These are phyloP conservation scores for Odocoileus virginianus DNA, from an alignment of 2,113 vertebrate species.

Conservation along the genomic window DNA sequence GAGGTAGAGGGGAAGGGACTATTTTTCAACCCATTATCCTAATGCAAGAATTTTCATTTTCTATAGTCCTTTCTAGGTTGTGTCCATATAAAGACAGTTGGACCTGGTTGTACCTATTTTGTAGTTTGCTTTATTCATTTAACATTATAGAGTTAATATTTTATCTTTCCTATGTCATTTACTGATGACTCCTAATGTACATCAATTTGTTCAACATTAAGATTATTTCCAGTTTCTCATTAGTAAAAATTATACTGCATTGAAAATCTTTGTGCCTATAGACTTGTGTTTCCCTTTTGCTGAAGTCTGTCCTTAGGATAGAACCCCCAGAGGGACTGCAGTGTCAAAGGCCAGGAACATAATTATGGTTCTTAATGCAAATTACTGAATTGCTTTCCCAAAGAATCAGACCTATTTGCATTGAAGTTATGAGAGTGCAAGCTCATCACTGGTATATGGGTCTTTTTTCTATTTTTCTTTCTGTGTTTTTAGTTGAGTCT, in stretches of 20 bases:
- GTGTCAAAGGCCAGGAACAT: constrained; percentile 35
- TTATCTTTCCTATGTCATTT: constrained; percentile 13
- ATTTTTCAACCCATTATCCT: not conserved
- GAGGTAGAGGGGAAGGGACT: not conserved
- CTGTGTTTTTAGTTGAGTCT: not conserved
- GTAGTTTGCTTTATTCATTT: constrained; percentile 33
- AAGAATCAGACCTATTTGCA: not conserved
- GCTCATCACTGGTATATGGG: not conserved
- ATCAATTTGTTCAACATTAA: constrained; percentile 7
- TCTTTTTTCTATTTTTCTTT: not conserved
- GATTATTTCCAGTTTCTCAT: constrained; percentile 31
- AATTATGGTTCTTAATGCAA: constrained; percentile 31
- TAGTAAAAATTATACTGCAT: constrained; percentile 23
- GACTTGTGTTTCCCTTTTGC: constrained; percentile 22
- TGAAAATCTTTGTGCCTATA: not conserved
- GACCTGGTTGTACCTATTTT: not conserved
- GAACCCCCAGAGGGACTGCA: not conserved
- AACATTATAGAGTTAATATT: not conserved
- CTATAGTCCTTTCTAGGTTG: not conserved
- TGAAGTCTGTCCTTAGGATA: not conserved
- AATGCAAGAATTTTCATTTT: constrained; percentile 31
- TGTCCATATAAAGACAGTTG: constrained; percentile 20
- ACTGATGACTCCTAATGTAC: not conserved
- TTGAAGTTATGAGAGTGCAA: not conserved
- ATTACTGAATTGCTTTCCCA: constrained; percentile 20